Base-by-base conservation (phyloP, 2,888 invertebrate genomes). In the Eupelmus urozonus region DNA sequence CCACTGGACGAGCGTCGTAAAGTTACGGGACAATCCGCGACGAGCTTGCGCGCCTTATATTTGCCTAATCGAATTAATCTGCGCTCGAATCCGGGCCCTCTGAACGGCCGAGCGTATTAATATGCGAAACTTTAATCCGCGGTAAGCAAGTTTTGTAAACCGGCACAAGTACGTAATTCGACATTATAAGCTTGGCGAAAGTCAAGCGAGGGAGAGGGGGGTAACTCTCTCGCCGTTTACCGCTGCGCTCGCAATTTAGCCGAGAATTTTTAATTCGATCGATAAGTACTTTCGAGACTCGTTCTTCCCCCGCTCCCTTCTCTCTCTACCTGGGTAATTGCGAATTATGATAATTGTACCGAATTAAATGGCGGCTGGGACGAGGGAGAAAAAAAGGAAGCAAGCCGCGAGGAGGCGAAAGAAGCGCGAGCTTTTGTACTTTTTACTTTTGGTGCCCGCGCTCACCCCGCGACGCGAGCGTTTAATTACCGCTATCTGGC, bases 401-500 rank as follows among this genome's bases (percentile, higher is more conserved):
- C 11, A 25, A n/a, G n/a, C n/a, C n/a, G n/a, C 18, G 29, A 3
- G 55, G 16, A 29, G 49, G 42, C 16, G 65, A 78, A 71, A 74
- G 66, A 59, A 59, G 34, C 45, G 20, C 27, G 29, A 13, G 23
- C 60, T 70, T 66, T 45, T 70, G 25, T 55, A 76, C 69, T 80
- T 77, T 75, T 80, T 81, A 49, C 57, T 78, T 77, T 72, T 78
- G 67, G 70, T 75, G n/a, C n/a, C 76, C 70, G 74, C 76, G 82
- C 49, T 66, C 69, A 69, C 65, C 74, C 77, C 69, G 62, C 45
- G 73, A 69, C 60, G 62, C 55, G 73, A 74, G 81, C 88, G 88
- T 90, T 89, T 89, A 90, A 90, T 90, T 89, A 90, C 86, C 85
- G 85, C 87, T 90, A 90, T 90, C 90, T 88, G 83, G 84, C 86